phyloP scores from a whole-genome alignment of 2,113 vertebrate species.

The Thamnophis sirtalis region DNA sequence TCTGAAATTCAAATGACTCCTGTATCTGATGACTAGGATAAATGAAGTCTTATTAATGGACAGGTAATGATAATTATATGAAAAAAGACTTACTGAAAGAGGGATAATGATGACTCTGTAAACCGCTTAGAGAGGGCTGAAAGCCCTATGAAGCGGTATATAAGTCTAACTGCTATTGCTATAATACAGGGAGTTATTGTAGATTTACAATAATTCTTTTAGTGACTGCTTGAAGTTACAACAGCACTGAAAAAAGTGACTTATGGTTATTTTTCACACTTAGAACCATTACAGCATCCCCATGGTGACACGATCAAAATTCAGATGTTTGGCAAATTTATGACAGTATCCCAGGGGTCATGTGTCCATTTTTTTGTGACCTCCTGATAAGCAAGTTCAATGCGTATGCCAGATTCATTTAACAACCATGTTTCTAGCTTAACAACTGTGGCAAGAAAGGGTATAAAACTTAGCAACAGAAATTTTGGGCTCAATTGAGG shows the following conservation, averaged over 20 bases:
- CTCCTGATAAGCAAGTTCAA: too few relatives aligned
- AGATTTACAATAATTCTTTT: not conserved
- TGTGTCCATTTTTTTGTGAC: too few relatives aligned
- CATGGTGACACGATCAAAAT: not conserved
- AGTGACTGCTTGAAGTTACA: not conserved
- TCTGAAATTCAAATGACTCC: conserved; percentile 49
- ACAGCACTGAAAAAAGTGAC: not conserved
- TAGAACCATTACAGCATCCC: not conserved
- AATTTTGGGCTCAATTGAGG: not conserved
- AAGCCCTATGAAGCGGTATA: too few relatives aligned
- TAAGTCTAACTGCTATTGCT: too few relatives aligned
- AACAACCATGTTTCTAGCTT: too few relatives aligned
- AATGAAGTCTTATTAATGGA: conserved; percentile 16
- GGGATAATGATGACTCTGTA: too few relatives aligned
- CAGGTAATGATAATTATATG: not conserved
- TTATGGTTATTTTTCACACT: not conserved
- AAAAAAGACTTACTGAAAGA: not conserved
- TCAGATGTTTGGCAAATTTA: not conserved
- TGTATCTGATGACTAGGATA: conserved; percentile 40
- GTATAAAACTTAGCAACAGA: not conserved
- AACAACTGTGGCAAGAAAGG: not conserved
- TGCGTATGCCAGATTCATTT: not conserved
- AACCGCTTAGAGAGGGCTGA: too few relatives aligned
- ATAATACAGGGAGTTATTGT: not conserved
- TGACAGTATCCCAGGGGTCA: not conserved